Evolutionary conservation across 1,140 invertebrate genomes (phyloP).

Genomic region (Elysia chlorotica): DNA sequence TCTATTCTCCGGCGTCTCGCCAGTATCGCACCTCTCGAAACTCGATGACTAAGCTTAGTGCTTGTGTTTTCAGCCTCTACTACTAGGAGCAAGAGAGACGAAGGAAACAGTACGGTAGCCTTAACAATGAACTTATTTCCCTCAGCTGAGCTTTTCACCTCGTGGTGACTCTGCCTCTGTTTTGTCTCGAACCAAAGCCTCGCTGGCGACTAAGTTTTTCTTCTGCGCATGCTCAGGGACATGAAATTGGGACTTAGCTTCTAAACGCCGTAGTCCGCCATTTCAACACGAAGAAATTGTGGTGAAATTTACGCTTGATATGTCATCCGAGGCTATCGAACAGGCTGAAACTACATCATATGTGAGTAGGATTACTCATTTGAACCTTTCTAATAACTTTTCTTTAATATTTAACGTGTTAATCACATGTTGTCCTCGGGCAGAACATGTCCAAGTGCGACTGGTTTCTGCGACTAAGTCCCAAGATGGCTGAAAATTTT

Average conservation of each 20-base stretch:
- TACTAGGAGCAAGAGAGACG: no score
- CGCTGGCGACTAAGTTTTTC: slow-evolving; percentile 15
- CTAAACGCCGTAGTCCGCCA: slow-evolving; percentile 5
- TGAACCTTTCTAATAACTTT: neutral
- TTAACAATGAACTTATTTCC: no score
- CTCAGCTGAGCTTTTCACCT: no score
- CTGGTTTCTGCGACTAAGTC: slow-evolving; percentile 16
- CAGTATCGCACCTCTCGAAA: no score
- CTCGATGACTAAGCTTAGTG: no score
- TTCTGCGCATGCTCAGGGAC: slow-evolving; percentile 22
- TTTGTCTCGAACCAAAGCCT: neutral
- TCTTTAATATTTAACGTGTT: neutral
- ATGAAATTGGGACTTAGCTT: slow-evolving; percentile 21
- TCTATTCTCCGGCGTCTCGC: no score
- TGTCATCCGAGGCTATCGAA: neutral
- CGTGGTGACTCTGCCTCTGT: neutral
- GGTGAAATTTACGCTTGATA: neutral
- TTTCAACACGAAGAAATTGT: neutral
- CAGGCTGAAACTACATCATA: neutral
- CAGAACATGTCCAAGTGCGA: neutral
- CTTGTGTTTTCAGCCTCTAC: no score
- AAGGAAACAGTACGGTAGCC: no score
- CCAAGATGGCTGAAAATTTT: slow-evolving; percentile 24
- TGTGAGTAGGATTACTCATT: neutral
- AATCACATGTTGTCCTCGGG: neutral